A percentile compares a stretch with the other conserved stretches of the same genome.
Conservation (phyloP, 2,113 vertebrate genomes). For the Alces alces region DNA sequence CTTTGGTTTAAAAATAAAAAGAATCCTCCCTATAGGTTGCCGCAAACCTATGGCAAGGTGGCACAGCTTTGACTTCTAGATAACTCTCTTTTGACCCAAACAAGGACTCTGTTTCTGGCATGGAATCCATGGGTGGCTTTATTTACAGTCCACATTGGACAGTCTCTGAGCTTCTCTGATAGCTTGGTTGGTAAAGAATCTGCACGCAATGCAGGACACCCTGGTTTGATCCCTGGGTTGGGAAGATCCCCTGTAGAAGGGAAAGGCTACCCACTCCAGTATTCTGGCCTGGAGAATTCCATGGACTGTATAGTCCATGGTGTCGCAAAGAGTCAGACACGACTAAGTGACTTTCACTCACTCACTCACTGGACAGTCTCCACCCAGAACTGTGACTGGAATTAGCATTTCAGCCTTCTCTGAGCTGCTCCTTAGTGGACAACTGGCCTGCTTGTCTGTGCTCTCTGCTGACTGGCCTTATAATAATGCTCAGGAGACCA, state of each 20-base stretch:
- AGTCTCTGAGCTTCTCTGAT: not conserved
- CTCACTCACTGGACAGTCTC: not conserved
- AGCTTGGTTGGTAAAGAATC: not conserved
- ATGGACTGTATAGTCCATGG: not conserved
- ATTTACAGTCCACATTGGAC: not conserved
- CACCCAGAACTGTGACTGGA: not conserved
- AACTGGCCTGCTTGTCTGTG: not conserved
- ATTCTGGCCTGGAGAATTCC: not conserved
- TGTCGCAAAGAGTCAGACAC: not conserved
- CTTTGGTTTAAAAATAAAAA: not conserved
- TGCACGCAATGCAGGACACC: rapidly evolving
- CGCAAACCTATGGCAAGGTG: not conserved
- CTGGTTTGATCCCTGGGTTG: not conserved
- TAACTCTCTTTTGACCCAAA: not conserved
- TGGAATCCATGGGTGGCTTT: not conserved
- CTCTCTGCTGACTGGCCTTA: not conserved
- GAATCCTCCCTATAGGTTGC: not conserved
- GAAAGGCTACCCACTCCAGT: not conserved
- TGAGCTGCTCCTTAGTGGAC: rapidly evolving
- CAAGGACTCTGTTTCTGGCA: not conserved
- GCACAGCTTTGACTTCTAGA: not conserved
- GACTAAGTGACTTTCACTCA: not conserved
- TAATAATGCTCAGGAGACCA: not conserved
- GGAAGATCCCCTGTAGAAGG: not conserved
- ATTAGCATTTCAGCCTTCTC: not conserved